Evolutionary conservation across 2,797 vertebrate genomes (phyloP), one percentile per base, ranked within the genome.

Genomic region (Falco columbarius): DNA sequence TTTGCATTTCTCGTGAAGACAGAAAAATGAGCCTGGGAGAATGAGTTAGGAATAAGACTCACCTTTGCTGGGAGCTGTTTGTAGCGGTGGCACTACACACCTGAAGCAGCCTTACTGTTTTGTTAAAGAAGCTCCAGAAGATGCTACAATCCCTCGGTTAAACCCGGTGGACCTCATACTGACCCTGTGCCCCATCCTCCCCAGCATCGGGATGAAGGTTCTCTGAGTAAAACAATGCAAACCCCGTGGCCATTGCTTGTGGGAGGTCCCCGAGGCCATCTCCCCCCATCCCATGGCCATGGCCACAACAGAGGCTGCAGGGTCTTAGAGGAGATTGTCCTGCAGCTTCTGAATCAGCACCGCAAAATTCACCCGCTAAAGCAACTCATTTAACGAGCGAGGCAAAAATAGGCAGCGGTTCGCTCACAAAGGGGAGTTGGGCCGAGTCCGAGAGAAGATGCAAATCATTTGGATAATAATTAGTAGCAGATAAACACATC

Each of bases 321-420:
- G 36, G 6, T 46, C 55, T 61, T 24, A 14, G 0, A 52, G 1
- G 2, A 47, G 15, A 23, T 22, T 1, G 32, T 46, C 14, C 51
- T 24, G 5, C 44, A 61, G 29, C 55, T 72, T 42, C 52, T 1
- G 2, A 59, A 26, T 9, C 19, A 42, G 23, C 62, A 26, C 36
- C 0, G 0, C 30, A 38, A 26, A 44, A 75, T 62, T 12, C 14
- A 14, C 4, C 29, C 7, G 0, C 16, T 7, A 14, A 23, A 81
- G 47, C 47, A 52, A 76, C 6, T 12, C 19, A 67, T 32, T 16
- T 9, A 34, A 46, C 0, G 1, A 63, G 18, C 2, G 6, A 74
- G 42, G 58, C 47, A 47, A 68, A 81, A 81, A 32, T 2, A 49
- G 38, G 44, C 11, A 42, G 36, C 1, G 6, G 40, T 21, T 75